Percentiles rank a stretch among this genome's conserved stretches.
These are phyloP conservation scores for Megaceryle alcyon DNA, from an alignment of 2,797 vertebrate species.

Conservation along the genomic window DNA sequence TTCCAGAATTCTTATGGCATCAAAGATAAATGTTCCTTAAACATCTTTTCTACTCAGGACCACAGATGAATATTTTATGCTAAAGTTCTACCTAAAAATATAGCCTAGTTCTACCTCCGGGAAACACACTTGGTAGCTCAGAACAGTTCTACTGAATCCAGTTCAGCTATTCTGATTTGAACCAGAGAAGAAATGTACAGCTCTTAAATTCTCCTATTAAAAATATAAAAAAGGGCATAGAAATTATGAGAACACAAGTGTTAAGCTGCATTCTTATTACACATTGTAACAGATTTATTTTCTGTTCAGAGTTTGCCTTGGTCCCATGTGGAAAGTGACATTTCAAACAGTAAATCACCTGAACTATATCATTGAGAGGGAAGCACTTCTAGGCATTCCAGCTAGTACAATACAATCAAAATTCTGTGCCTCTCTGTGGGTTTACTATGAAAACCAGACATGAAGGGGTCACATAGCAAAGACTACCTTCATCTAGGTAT, in stretches of 20 bases:
- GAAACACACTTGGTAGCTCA: accelerated
- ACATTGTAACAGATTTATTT: neutral
- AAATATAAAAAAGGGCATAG: neutral
- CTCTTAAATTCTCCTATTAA: neutral
- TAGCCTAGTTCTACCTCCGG: neutral
- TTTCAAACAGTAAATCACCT: neutral
- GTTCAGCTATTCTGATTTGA: neutral
- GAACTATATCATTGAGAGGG: neutral
- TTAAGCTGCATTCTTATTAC: neutral
- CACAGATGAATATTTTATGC: neutral
- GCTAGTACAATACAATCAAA: neutral
- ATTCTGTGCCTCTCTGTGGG: neutral
- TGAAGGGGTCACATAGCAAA: neutral
- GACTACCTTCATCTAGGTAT: neutral
- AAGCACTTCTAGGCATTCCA: neutral
- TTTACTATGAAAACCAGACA: neutral
- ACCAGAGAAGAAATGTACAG: neutral
- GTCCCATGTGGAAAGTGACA: neutral
- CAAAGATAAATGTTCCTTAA: neutral
- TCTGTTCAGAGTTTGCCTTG: neutral
- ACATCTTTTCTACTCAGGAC: neutral
- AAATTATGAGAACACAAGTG: neutral
- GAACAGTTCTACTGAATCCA: neutral
- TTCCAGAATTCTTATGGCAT: neutral
- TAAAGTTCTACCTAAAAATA: neutral